Evolutionary conservation across 2,888 invertebrate genomes (phyloP).

Genomic region (Ypsolopha sequella): DNA sequence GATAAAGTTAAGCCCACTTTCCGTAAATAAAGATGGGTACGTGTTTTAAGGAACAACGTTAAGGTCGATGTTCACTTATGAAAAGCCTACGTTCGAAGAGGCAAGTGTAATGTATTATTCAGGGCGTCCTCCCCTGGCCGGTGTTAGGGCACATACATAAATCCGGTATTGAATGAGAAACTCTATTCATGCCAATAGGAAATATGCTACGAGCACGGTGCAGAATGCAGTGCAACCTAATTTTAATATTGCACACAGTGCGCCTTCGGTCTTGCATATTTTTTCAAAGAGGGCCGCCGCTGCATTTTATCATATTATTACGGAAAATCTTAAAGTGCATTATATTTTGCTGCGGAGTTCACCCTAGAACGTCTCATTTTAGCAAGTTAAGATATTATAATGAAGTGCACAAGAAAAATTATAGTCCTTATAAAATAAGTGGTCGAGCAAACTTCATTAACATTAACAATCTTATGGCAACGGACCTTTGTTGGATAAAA

Average conservation of each 20-base stretch:
- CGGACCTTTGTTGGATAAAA: not conserved
- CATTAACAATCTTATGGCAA: not conserved
- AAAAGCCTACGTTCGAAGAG: conserved; percentile 59
- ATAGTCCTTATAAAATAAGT: not conserved
- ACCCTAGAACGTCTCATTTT: no score
- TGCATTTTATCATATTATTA: no score
- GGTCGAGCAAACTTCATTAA: not conserved
- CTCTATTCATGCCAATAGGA: not conserved
- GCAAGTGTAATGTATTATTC: conserved; percentile 53
- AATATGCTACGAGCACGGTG: not conserved
- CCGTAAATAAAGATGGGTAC: no score
- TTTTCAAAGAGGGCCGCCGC: no score
- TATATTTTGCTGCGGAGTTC: no score
- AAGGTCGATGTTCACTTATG: conserved; percentile 58
- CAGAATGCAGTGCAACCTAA: not conserved
- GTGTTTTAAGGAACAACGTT: no score
- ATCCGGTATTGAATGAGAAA: conserved; percentile 13
- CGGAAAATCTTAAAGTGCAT: no score
- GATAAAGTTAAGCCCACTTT: no score
- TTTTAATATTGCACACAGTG: not conserved
- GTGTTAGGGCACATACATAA: conserved; percentile 48
- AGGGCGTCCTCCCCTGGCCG: conserved; percentile 46
- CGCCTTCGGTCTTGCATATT: no score
- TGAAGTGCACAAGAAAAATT: no score
- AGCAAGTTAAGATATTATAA: no score